Conservation (phyloP, 2,888 invertebrate species). For the Cistogaster globosa region DNA sequence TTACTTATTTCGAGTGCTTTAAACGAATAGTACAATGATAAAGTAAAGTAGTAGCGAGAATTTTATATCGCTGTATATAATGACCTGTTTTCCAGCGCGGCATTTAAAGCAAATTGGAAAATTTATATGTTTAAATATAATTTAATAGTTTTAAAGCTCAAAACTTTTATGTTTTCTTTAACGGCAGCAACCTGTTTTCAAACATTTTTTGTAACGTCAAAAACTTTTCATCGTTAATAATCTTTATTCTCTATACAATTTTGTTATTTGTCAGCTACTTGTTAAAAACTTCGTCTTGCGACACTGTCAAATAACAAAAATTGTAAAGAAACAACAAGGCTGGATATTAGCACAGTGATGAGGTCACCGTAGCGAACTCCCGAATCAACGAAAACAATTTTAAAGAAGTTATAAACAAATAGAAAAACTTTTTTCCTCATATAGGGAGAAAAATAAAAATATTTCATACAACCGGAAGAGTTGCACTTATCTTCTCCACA, state of each 20-base stretch:
- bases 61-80: no score
- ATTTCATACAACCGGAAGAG: neutral
- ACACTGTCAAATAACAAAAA: slow-evolving; percentile 19
- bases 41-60: no score
- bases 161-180: no score
- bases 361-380: slow-evolving; percentile 23
- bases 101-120: no score
- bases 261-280: slow-evolving; percentile 42
- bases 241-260: slow-evolving; percentile 44
- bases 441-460: neutral
- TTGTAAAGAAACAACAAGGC: slow-evolving; percentile 3
- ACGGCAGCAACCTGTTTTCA: neutral
- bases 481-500: neutral
- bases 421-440: slow-evolving; percentile 16
- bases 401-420: neutral
- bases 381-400: slow-evolving; percentile 25
- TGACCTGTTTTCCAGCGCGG: no score
- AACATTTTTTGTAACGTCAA: neutral
- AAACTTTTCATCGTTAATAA: slow-evolving; percentile 16
- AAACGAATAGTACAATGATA: no score
- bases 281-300: slow-evolving; percentile 42
- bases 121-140: no score
- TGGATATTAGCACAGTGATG: neutral
- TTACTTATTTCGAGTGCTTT: no score
- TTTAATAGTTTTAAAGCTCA: no score